phyloP scores from a whole-genome alignment of 2,888 invertebrate species.

The Calameuta idolon region DNA sequence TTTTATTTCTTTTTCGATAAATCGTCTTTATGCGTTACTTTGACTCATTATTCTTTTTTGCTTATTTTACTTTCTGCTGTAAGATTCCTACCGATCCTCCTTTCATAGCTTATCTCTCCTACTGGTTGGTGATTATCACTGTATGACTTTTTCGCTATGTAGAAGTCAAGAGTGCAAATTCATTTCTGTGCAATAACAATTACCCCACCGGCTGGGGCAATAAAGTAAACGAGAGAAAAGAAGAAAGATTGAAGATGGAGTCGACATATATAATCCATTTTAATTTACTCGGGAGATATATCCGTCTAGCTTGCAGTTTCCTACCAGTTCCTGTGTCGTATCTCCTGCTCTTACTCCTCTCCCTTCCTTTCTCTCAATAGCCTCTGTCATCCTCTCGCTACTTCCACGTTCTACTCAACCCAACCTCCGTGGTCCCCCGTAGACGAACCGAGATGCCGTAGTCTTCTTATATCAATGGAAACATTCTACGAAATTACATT shows the following conservation, averaged over 20 bases:
- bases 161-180: constrained; percentile 16
- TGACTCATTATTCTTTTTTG: neutral
- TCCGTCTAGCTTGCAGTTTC: constrained; percentile 58
- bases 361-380: constrained; percentile 14
- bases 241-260: constrained; percentile 56
- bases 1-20: neutral
- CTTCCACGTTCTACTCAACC: constrained; percentile 20
- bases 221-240: constrained; percentile 26
- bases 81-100: too few species aligned
- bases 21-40: neutral
- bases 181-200: constrained; percentile 38
- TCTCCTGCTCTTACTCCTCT: neutral
- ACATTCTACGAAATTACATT: constrained; percentile 60
- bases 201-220: constrained; percentile 24
- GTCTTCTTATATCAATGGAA: constrained; percentile 61
- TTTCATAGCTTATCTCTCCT: neutral
- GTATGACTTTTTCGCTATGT: neutral
- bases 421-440: constrained; percentile 26
- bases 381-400: constrained; percentile 21
- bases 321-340: constrained; percentile 26
- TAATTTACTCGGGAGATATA: constrained; percentile 61
- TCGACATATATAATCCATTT: constrained; percentile 64
- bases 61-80: neutral
- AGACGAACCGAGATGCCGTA: constrained; percentile 40
- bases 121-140: neutral